Evolutionary conservation across 2,888 invertebrate species (phyloP).

Genomic region (Buathra laborator): DNA sequence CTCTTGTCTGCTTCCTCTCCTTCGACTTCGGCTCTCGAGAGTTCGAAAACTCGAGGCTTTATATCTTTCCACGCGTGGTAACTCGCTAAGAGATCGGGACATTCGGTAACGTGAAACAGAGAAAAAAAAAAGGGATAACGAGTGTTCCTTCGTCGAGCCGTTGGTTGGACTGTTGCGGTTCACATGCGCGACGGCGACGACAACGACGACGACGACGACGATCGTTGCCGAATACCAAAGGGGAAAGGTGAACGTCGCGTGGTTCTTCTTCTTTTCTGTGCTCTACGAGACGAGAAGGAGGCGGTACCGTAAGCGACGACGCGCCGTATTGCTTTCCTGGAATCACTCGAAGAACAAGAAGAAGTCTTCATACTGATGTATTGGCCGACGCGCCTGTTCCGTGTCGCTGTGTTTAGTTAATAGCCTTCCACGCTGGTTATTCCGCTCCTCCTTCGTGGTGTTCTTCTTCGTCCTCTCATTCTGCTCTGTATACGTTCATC

Average conservation of each 20-base stretch:
- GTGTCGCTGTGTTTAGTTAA: conserved; percentile 81
- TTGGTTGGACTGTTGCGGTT: conserved; percentile 39
- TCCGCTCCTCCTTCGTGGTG: conserved; percentile 24
- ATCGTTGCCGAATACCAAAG: conserved; percentile 33
- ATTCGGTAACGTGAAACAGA: conserved; percentile 14
- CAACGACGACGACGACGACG: not conserved
- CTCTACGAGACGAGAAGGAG: conserved; percentile 70
- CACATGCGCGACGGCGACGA: conserved; percentile 13
- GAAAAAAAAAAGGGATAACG: not conserved
- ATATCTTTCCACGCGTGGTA: conserved; percentile 21
- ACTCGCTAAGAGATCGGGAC: conserved; percentile 21
- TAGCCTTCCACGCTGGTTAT: conserved; percentile 72
- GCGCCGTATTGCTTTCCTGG: conserved; percentile 69
- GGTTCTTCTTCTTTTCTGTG: conserved; percentile 62
- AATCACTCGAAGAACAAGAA: conserved; percentile 70
- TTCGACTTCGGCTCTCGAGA: not conserved
- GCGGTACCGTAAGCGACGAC: conserved; percentile 68
- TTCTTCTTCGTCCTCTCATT: conserved; percentile 21
- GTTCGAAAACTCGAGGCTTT: conserved; percentile 6
- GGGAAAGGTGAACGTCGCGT: conserved; percentile 57
- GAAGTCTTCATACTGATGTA: conserved; percentile 75
- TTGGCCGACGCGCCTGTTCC: conserved; percentile 79
- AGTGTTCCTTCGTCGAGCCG: conserved; percentile 7
- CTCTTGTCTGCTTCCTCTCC: conserved; percentile 31
- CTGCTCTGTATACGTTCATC: conserved; percentile 5